Evolutionary conservation across 2,888 invertebrate species (phyloP).

Genomic region (Drosophila emarginata): DNA sequence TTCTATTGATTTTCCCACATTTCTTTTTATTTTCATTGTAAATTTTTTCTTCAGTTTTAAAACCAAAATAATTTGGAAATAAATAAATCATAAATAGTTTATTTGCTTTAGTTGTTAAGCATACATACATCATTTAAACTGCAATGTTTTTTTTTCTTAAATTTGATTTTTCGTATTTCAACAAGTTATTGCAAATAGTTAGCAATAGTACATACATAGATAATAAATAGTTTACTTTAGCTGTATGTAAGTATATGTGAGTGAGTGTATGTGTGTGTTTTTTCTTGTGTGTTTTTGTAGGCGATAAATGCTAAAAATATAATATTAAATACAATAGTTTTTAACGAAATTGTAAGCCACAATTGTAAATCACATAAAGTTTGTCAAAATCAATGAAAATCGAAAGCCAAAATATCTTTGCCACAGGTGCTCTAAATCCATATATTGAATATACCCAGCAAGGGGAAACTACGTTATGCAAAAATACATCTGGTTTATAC

Average conservation of each 20-base stretch:
- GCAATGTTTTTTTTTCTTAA: slow-evolving; percentile 11
- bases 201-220: slow-evolving; percentile 42
- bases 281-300: slow-evolving; percentile 18
- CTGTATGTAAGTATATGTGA: slow-evolving; percentile 19
- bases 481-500: slow-evolving; percentile 47
- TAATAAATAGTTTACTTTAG: slow-evolving; percentile 36
- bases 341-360: slow-evolving; percentile 64
- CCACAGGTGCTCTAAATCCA: slow-evolving; percentile 30
- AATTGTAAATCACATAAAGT: slow-evolving; percentile 68
- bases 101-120: slow-evolving; percentile 64
- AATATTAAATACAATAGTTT: slow-evolving; percentile 47
- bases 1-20: too few species aligned
- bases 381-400: slow-evolving; percentile 33
- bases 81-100: slow-evolving; percentile 47
- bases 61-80: not conserved
- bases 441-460: slow-evolving; percentile 14
- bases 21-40: not conserved
- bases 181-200: slow-evolving; percentile 45
- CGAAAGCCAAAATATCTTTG: slow-evolving; percentile 28
- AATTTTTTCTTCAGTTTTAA: not conserved
- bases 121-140: slow-evolving; percentile 43
- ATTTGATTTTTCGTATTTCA: slow-evolving; percentile 34
- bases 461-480: slow-evolving; percentile 37
- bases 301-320: slow-evolving; percentile 31
- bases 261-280: slow-evolving; percentile 4